Base-by-base conservation (phyloP, 2,888 invertebrate genomes). In the Apoderus coryli region DNA sequence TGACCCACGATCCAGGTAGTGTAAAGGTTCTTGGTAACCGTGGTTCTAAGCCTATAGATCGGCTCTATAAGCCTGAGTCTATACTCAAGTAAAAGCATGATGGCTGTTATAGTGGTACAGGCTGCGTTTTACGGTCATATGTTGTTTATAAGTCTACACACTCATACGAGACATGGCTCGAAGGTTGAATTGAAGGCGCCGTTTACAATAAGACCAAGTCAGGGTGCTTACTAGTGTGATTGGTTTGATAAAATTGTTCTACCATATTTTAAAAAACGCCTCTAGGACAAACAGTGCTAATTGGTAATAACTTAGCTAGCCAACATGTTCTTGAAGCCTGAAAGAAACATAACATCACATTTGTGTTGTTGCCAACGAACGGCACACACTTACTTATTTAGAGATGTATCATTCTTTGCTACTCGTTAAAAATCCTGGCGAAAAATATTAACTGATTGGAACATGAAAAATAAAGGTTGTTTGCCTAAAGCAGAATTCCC, bases 371-470 rank as follows among this genome's bases (percentile, higher is more conserved):
- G 19, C 19, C 19, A 19, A 6, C 19, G 19, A 19, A 19, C n/a
- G 19, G 19, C 19, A 19, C 19, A 19, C 19, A 19, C n/a, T 19
- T 19, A 19, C 19, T 19, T 7, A 11, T 24, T 24, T 9, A 23
- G 22, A 14, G 31, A 31, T 26, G 26, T 27, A 3, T 27, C 16
- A 14, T 31, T 31, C 16, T 31, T 31, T n/a, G 14, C 16, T 11
- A 16, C 28, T n/a, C 19, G 15, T 9, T 16, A 28, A 10, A 28
- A 19, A 28, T 16, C 25, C 14, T 22, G 30, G 24, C 14, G 24
- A 9, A 24, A 30, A 14, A 24, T 30, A 3, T 30, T 30, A 10
- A 30, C 30, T 3, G 30, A 23, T 10, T 23, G 30, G 24, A 25
- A 30, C 6, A 7, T 19, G 14, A 12, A 13, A 30, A 23, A 26